Conservation (phyloP, 2,113 vertebrate species). For the Platycercus adscitus region DNA sequence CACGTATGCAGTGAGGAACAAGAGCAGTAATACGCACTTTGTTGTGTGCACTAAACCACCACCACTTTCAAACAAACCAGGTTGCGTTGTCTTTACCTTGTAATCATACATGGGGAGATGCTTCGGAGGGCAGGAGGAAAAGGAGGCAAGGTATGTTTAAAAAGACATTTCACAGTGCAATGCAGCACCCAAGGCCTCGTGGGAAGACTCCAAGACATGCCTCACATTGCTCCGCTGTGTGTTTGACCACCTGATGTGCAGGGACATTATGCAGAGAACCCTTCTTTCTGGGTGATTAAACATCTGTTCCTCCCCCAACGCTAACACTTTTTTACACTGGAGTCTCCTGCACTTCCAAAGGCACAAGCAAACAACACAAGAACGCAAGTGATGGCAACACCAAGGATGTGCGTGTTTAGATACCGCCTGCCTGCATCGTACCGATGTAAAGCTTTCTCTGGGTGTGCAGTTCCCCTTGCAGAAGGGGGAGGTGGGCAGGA, state of each 20-base stretch:
- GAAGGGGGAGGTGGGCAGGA: background rate
- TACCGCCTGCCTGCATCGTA: background rate
- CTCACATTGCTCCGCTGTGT: accelerated
- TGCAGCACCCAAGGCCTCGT: accelerated
- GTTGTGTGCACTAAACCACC: background rate
- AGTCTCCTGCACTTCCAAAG: background rate
- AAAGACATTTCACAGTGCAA: background rate
- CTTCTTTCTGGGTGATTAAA: accelerated
- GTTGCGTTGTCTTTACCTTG: conserved; percentile 34
- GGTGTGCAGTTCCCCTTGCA: background rate
- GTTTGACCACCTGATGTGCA: accelerated
- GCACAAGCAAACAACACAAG: background rate
- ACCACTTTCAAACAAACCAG: background rate
- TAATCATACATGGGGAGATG: background rate
- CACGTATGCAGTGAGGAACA: background rate
- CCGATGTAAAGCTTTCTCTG: background rate
- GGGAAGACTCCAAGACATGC: background rate
- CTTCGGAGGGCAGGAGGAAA: conserved; percentile 28
- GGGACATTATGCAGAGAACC: accelerated
- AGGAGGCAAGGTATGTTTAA: conserved; percentile 31
- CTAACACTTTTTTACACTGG: background rate
- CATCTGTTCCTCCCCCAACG: accelerated
- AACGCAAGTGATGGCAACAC: background rate
- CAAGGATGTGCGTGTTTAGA: background rate
- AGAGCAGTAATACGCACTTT: background rate